A percentile compares a stretch with the other conserved stretches of the same genome.
phyloP scores from a whole-genome alignment of 2,797 vertebrate genomes.

The Linurgus olivaceus region DNA sequence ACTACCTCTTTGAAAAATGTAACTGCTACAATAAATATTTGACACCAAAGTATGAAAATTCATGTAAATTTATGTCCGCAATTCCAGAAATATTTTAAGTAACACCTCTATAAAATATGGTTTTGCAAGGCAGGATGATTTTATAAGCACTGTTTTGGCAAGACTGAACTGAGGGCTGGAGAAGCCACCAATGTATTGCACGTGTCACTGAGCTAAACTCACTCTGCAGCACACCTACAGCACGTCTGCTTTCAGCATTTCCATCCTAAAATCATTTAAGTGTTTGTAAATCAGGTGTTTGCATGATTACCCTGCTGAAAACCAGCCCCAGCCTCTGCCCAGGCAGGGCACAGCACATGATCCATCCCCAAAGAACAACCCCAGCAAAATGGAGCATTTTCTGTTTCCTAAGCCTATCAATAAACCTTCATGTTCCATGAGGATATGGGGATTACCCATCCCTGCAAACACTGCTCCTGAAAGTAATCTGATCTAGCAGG shows the following conservation, averaged over 20 bases:
- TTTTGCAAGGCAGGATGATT: background rate
- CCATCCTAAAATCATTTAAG: background rate
- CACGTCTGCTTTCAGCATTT: background rate
- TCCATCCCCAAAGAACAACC: background rate
- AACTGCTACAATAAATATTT: conserved; percentile 56
- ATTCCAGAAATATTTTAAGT: conserved; percentile 38
- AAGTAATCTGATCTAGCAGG: conserved; percentile 15
- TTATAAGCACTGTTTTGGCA: background rate
- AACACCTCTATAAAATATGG: background rate
- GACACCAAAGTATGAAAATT: conserved; percentile 56
- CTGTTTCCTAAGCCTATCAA: conserved; percentile 5
- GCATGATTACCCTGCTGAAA: background rate
- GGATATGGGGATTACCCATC: conserved; percentile 48
- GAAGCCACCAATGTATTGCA: background rate
- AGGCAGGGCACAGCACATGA: background rate
- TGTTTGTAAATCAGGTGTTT: background rate
- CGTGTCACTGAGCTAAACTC: background rate
- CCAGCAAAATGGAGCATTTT: background rate
- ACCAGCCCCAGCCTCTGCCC: background rate
- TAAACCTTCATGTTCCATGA: background rate
- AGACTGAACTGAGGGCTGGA: background rate
- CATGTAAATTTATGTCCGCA: conserved; percentile 44
- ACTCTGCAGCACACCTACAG: background rate
- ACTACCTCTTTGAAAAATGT: conserved; percentile 47
- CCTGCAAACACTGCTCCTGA: background rate